Evolutionary conservation across 2,888 invertebrate genomes (phyloP).

Genomic region (Platycheirus rosarum): DNA sequence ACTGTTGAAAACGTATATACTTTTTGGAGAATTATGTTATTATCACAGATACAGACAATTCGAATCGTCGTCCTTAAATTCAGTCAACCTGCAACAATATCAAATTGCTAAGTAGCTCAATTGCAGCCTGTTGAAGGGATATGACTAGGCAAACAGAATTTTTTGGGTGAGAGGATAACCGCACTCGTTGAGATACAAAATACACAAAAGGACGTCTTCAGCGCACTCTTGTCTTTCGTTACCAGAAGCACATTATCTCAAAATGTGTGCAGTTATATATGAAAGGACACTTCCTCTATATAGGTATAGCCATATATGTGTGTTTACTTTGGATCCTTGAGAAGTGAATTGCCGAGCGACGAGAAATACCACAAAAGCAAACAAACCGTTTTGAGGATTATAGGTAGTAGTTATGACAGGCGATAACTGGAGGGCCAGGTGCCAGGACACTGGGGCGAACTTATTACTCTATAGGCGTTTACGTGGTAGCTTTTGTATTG

Average conservation of each 20-base stretch:
- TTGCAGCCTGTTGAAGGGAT: conserved; percentile 57
- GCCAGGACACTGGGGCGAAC: conserved; percentile 25
- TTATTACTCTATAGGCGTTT: conserved; percentile 13
- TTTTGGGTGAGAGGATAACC: conserved; percentile 11
- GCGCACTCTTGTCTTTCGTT: conserved; percentile 61
- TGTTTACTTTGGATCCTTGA: conserved; percentile 64
- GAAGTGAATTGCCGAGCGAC: conserved; percentile 37
- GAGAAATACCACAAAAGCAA: conserved; percentile 54
- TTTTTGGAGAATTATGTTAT: conserved; percentile 35
- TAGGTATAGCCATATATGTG: not conserved
- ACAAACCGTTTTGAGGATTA: conserved; percentile 70
- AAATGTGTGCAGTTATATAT: conserved; percentile 35
- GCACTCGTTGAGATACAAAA: conserved; percentile 37
- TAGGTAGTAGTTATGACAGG: conserved; percentile 65
- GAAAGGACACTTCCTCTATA: conserved; percentile 46
- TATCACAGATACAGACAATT: conserved; percentile 17
- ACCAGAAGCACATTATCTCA: conserved; percentile 55
- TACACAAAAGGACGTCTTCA: conserved; percentile 57
- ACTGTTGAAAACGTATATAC: conserved; percentile 11
- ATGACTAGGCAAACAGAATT: conserved; percentile 32
- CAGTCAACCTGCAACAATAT: conserved; percentile 65
- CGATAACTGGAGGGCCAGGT: conserved; percentile 50
- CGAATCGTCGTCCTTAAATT: conserved; percentile 32
- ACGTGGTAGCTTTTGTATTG: conserved; percentile 51
- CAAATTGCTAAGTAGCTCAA: conserved; percentile 71